phyloP scores from a whole-genome alignment of 2,888 invertebrate genomes.

The Ormyrus nitidulus region DNA sequence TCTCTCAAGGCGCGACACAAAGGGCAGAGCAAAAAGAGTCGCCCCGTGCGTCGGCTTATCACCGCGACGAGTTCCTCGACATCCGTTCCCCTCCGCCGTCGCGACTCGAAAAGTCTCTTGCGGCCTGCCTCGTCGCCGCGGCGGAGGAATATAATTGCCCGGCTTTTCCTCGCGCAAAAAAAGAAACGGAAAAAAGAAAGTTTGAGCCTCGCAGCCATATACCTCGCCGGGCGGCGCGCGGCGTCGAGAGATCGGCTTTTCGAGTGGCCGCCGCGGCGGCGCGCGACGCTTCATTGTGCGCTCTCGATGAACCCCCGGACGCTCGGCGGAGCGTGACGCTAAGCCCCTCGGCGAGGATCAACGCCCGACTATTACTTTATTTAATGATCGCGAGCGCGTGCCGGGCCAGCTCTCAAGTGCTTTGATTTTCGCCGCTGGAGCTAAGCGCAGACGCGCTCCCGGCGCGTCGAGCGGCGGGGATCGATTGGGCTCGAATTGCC shows the following conservation, averaged over 20 bases:
- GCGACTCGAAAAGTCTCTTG: constrained; percentile 43
- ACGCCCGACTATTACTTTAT: constrained; percentile 35
- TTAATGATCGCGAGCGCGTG: constrained; percentile 15
- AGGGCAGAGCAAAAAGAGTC: not conserved
- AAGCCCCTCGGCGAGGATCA: constrained; percentile 10
- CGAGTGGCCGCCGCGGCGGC: constrained; percentile 2
- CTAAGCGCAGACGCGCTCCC: too few species aligned
- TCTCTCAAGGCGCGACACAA: constrained; percentile 28
- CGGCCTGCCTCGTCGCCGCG: constrained; percentile 31
- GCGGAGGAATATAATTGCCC: constrained; percentile 27
- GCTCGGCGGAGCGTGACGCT: not conserved
- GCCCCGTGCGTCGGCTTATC: constrained; percentile 43
- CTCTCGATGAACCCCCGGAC: constrained; percentile 20
- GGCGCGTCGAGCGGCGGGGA: too few species aligned
- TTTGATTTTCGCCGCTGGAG: not conserved
- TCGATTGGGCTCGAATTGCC: too few species aligned
- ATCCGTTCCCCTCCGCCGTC: constrained; percentile 4
- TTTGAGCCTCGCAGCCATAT: too few species aligned
- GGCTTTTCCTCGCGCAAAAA: not conserved
- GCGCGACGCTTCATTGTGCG: constrained; percentile 1
- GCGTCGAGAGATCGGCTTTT: constrained; percentile 14
- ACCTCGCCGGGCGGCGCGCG: too few species aligned
- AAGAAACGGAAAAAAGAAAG: too few species aligned
- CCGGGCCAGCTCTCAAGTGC: not conserved
- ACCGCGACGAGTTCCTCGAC: constrained; percentile 21